Conservation (phyloP, 2,888 invertebrate genomes). For the Andrena dorsata region DNA sequence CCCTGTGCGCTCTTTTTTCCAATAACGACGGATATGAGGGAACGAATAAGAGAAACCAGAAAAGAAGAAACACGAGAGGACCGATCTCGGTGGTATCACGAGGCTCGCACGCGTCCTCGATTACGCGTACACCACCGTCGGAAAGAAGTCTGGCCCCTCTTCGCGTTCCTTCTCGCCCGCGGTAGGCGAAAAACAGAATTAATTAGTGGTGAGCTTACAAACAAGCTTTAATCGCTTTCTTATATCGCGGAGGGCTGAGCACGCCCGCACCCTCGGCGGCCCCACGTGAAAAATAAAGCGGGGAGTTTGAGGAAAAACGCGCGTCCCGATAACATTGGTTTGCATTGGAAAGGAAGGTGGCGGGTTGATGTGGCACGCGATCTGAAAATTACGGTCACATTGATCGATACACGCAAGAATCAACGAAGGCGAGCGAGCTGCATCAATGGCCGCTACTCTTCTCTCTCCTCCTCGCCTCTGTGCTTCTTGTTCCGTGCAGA, state of each 20-base stretch:
- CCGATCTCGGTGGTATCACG: neutral
- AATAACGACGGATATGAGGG: constrained; percentile 37
- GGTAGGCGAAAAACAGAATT: constrained; percentile 32
- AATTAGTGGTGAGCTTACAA: constrained; percentile 45
- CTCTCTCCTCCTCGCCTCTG: neutral
- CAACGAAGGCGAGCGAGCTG: constrained; percentile 64
- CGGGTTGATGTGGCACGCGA: constrained; percentile 72
- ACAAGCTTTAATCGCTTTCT: constrained; percentile 54
- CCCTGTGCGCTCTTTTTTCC: constrained; percentile 37
- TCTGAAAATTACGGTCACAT: constrained; percentile 72
- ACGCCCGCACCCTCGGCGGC: neutral
- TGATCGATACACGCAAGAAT: constrained; percentile 70
- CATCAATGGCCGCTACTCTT: constrained; percentile 62
- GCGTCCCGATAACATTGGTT: constrained; percentile 66
- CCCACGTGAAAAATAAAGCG: constrained; percentile 42
- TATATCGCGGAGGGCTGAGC: constrained; percentile 16
- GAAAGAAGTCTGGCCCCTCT: neutral
- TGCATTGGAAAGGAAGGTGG: constrained; percentile 66
- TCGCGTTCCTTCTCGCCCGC: neutral
- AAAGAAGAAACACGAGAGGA: neutral
- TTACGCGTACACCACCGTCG: neutral
- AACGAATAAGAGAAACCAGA: neutral
- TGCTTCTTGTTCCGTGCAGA: constrained; percentile 1
- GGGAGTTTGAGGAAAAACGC: constrained; percentile 66
- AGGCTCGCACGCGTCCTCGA: neutral